These are phyloP conservation scores for Melanostoma mellinum DNA, from an alignment of 2,888 invertebrate genomes.

Conservation along the genomic window DNA sequence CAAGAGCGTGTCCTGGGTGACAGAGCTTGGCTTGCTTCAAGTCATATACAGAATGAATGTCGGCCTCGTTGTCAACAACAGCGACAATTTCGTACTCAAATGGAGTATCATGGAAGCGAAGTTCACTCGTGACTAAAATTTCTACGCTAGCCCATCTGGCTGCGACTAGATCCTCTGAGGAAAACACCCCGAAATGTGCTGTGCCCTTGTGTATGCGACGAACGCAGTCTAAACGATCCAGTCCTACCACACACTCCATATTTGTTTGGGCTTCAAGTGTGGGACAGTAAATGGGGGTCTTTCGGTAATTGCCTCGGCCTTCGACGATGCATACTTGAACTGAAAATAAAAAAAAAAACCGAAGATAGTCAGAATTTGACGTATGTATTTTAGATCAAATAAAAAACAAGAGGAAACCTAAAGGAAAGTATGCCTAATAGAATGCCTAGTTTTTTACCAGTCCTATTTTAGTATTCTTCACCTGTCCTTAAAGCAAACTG, in stretches of 20 bases:
- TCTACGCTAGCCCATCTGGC: slow-evolving; percentile 87
- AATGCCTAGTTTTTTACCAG: too few species aligned
- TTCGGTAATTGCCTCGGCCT: slow-evolving; percentile 85
- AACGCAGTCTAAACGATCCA: slow-evolving; percentile 92
- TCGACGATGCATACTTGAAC: slow-evolving; percentile 89
- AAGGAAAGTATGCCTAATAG: too few species aligned
- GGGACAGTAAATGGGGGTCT: slow-evolving; percentile 86
- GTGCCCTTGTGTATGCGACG: slow-evolving; percentile 88
- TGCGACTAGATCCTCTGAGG: slow-evolving; percentile 92
- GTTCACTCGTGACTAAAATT: slow-evolving; percentile 87
- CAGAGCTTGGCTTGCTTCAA: slow-evolving; percentile 89
- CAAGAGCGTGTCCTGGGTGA: slow-evolving; percentile 90
- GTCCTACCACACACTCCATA: slow-evolving; percentile 88
- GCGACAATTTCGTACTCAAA: slow-evolving; percentile 87
- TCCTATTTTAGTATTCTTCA: too few species aligned
- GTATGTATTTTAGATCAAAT: too few species aligned
- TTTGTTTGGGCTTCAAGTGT: slow-evolving; percentile 84
- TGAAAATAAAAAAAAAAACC: slow-evolving; percentile 80
- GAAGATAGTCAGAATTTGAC: too few species aligned
- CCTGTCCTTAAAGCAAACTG: too few species aligned
- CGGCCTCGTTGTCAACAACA: slow-evolving; percentile 85
- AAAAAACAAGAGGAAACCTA: too few species aligned
- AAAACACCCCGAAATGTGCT: slow-evolving; percentile 92
- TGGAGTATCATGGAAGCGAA: slow-evolving; percentile 83
- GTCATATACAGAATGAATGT: slow-evolving; percentile 85